Evolutionary conservation across 2,113 vertebrate species (phyloP), one percentile per base, ranked within the genome.

Genomic region (Nipponia nippon): DNA sequence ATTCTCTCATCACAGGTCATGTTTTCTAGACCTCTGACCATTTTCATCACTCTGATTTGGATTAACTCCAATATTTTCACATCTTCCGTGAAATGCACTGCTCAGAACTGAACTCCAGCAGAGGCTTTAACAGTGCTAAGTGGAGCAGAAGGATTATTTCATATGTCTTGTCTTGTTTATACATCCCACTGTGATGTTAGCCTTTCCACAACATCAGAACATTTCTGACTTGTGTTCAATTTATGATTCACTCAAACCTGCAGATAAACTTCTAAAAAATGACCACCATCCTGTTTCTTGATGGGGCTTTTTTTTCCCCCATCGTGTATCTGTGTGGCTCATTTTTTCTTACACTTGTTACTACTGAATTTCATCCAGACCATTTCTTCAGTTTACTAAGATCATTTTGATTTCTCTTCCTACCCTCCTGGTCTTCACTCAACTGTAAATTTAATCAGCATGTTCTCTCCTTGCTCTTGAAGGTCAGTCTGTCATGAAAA

Each of bases 101-200:
- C 25, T 73, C 34, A 38, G 77, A 92, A 61, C 32, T 29, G 49
- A 80, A 34, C 29, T 83, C 36, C 67, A 83, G 19, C 30, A 56
- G 62, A 86, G 66, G 22, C 20, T 80, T 70, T 70, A 87, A 32
- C 40, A 56, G 38, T 13, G 5, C 9, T 79, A 81, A 59, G 34
- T 13, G 7, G 30, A 84, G 15, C 73, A 87, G 62, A 59, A 75
- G 50, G 63, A 79, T 89, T 91, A 78, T 82, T 93, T 91, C 38
- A 23, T 63, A 55, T 71, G 65, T 67, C 32, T 63, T 66, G 20
- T 73, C 55, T 59, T 71, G 56, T 89, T 93, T 76, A 67, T 63
- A 65, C 21, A 69, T 56, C 44, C 47, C 56, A 56, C 46, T 36
- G 42, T 91, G 85, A 75, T 47, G 32, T 55, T 63, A 82, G 38